Conservation (phyloP, 2,888 invertebrate species). For the Junonia oenone region DNA sequence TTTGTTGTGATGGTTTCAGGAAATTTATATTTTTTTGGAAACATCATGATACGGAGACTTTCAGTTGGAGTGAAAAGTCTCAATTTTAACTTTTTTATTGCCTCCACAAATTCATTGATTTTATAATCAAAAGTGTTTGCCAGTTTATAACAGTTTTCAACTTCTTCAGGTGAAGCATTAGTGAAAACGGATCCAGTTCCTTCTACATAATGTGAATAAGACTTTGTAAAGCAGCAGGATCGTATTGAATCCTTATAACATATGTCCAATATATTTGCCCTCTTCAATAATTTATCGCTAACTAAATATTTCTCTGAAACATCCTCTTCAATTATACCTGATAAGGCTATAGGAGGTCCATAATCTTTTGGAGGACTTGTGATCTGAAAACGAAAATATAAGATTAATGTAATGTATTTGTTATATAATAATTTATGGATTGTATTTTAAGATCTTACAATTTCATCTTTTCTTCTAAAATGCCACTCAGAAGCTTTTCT, state of each 20-base stretch:
- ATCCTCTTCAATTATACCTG: constrained; percentile 67
- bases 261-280: constrained; percentile 89
- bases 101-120: constrained; percentile 62
- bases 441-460: too few relatives aligned
- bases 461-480: constrained; percentile 51
- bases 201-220: constrained; percentile 92
- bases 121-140: constrained; percentile 59
- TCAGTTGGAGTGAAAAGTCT: constrained; percentile 95
- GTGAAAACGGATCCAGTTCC: constrained; percentile 94
- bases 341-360: constrained; percentile 43
- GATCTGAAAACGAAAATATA: too few relatives aligned
- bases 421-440: too few relatives aligned
- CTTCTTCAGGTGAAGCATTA: constrained; percentile 57
- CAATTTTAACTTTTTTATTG: constrained; percentile 81
- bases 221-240: constrained; percentile 97
- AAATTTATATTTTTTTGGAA: constrained; percentile 88
- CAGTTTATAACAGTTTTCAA: constrained; percentile 66
- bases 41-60: constrained; percentile 92
- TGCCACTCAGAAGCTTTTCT: constrained; percentile 55
- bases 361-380: constrained; percentile 43
- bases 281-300: constrained; percentile 83
- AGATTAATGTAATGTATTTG: too few relatives aligned
- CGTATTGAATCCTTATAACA: constrained; percentile 82
- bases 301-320: constrained; percentile 69
- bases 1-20: constrained; percentile 81